These are phyloP conservation scores for Lagorchestes hirsutus DNA, from an alignment of 2,797 vertebrate species.

Conservation along the genomic window DNA sequence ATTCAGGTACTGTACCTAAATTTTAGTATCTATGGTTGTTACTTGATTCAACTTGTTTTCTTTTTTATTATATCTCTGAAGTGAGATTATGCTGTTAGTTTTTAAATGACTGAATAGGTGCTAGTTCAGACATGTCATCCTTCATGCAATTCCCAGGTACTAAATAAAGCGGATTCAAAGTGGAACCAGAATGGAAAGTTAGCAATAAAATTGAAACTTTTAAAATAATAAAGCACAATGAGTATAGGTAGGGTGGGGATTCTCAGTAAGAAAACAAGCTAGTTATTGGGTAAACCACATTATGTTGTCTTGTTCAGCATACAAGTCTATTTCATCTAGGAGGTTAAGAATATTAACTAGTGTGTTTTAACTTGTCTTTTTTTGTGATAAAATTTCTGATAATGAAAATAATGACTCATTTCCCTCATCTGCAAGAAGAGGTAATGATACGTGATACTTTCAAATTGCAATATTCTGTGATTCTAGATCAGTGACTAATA, in stretches of 20 bases:
- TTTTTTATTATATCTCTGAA: slow-evolving; percentile 17
- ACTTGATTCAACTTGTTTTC: not conserved
- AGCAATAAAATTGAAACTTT: not conserved
- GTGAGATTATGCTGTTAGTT: slow-evolving; percentile 21
- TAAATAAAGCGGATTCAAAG: slow-evolving; percentile 30
- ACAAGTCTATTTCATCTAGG: not conserved
- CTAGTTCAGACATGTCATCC: slow-evolving; percentile 5
- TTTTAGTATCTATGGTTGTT: not conserved
- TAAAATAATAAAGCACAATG: not conserved
- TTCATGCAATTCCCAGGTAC: not conserved
- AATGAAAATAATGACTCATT: not conserved
- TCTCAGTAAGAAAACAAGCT: not conserved
- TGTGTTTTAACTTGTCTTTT: not conserved
- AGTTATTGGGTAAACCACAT: not conserved
- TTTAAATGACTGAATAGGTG: not conserved
- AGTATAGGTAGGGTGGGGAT: not conserved
- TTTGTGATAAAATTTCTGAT: not conserved
- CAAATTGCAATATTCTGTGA: not conserved
- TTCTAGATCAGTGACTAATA: not conserved
- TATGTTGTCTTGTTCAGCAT: not conserved
- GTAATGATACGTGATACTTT: not conserved
- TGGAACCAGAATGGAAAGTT: not conserved
- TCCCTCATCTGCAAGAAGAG: not conserved
- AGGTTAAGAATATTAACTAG: not conserved
- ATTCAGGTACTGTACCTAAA: not conserved